Evolutionary conservation across 1,140 invertebrate genomes (phyloP), one percentile per base, ranked within the genome.

Genomic region (Calosoma granatense): DNA sequence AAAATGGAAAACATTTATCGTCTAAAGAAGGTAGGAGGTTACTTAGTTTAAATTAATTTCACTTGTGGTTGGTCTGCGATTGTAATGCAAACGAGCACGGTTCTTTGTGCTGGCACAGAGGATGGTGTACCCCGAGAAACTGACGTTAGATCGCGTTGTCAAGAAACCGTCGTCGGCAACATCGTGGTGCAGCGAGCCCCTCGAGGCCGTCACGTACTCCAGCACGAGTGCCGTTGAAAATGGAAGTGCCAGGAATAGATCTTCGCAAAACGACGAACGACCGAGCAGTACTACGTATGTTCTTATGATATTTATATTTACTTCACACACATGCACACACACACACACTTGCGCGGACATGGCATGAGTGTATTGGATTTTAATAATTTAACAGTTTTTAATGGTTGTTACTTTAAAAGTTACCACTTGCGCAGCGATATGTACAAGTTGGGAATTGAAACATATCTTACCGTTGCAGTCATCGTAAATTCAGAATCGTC

Each of bases 1-100:
- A 68, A 69, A 66, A 71, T 71, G 70, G 68, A 71, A 67, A 70
- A 67, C 65, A 65, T 71, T 67, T 69, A 65, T 63, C 64, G 67
- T 23, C 63, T 70, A 53, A 70, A 69, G 66, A 71, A 71, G 70
- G 70, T 71, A 71, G 67, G 56, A 56, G 61, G 59, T 62, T 55
- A 58, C 43, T 58, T 58, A 58, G 53, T 54, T 58, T 54, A 30
- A 39, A 43, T 54, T 51, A 23, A 43, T 54, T 51, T 22, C 51
- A 21, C 51, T 52, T 41, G 23, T 58, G 22, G 52, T n/a, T n/a
- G 53, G 20, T 54, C 30, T 54, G 22, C 41, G 55, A 55, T 14
- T 12, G 11, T 39, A 55, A 14, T 55, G 6, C 11, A n/a, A 56
- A 56, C 14, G 9, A 15, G 19, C 15, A n/a, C 19, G 52, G 17